phyloP scores from a whole-genome alignment of 1,140 invertebrate genomes.

The Coenobita brevimanus region DNA sequence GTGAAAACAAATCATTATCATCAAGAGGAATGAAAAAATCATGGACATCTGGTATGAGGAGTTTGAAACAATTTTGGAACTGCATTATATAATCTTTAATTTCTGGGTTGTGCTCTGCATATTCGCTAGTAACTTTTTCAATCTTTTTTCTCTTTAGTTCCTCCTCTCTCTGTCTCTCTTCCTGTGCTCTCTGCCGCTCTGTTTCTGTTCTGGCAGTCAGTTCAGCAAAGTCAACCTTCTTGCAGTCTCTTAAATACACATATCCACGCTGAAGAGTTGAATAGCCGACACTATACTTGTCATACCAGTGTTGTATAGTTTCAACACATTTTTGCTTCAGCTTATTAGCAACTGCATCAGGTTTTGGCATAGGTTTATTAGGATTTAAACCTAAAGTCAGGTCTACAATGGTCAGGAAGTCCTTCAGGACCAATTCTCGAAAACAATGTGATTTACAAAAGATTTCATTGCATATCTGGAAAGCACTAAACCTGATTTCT shows the following conservation, averaged over 20 bases:
- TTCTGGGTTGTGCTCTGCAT: constrained; percentile 32
- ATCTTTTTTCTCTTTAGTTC: constrained; percentile 57
- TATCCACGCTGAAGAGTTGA: constrained; percentile 44
- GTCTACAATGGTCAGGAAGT: constrained; percentile 52
- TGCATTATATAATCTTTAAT: constrained; percentile 48
- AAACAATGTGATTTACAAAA: constrained; percentile 67
- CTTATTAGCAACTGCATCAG: constrained; percentile 42
- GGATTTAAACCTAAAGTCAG: constrained; percentile 37
- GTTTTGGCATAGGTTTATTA: constrained; percentile 57
- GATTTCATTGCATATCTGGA: constrained; percentile 67
- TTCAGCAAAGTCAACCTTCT: constrained; percentile 65
- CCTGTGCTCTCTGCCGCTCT: constrained; percentile 55
- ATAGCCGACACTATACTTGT: constrained; percentile 53
- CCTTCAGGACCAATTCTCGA: constrained; percentile 51
- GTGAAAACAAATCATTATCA: constrained; percentile 22
- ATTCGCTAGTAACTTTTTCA: constrained; percentile 51
- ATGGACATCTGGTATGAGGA: constrained; percentile 67
- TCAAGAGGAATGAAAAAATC: constrained; percentile 65
- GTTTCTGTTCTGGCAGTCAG: constrained; percentile 50
- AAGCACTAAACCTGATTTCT: constrained; percentile 64
- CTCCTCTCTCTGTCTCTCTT: constrained; percentile 53
- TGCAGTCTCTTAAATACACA: constrained; percentile 58
- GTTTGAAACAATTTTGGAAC: constrained; percentile 63
- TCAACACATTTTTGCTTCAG: constrained; percentile 57
- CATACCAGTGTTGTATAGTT: constrained; percentile 63